These are phyloP conservation scores for Branchinecta lynchi DNA, from an alignment of 1,140 invertebrate genomes.

Conservation along the genomic window DNA sequence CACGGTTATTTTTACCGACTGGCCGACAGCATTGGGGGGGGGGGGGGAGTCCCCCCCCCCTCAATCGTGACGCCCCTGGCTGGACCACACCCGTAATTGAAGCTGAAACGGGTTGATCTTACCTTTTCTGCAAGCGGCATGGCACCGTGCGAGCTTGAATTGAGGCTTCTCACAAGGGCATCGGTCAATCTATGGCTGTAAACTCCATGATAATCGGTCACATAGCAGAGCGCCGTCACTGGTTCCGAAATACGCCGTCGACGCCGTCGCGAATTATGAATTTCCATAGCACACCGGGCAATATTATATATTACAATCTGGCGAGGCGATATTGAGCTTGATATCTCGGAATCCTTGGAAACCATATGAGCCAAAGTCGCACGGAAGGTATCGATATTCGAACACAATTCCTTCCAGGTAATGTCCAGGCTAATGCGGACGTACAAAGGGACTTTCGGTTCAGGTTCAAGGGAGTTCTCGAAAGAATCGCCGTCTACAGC, in stretches of 20 bases:
- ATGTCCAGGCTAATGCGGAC: not conserved
- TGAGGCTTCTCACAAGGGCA: not conserved
- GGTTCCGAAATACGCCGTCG: not conserved
- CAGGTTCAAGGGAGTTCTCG: not conserved
- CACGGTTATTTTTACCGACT: too few species aligned
- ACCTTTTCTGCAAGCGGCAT: not conserved
- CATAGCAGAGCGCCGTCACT: not conserved
- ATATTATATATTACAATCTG: not conserved
- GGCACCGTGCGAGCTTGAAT: not conserved
- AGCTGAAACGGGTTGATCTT: too few species aligned
- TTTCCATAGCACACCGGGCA: not conserved
- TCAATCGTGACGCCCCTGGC: too few species aligned
- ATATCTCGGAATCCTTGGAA: not conserved
- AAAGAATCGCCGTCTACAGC: too few species aligned
- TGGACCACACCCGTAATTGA: too few species aligned
- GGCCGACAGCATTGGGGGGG: too few species aligned
- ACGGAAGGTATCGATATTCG: not conserved
- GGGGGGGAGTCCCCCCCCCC: too few species aligned
- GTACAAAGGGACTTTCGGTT: not conserved
- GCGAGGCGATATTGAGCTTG: not conserved
- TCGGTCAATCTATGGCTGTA: not conserved
- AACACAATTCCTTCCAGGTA: not conserved
- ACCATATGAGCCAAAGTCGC: not conserved
- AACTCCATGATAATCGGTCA: constrained; percentile 2
- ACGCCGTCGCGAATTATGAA: not conserved